A percentile compares a stretch with the other conserved stretches of the same genome.
Conservation (phyloP, 1,140 invertebrate genomes). For the Drosophila seguyi region DNA sequence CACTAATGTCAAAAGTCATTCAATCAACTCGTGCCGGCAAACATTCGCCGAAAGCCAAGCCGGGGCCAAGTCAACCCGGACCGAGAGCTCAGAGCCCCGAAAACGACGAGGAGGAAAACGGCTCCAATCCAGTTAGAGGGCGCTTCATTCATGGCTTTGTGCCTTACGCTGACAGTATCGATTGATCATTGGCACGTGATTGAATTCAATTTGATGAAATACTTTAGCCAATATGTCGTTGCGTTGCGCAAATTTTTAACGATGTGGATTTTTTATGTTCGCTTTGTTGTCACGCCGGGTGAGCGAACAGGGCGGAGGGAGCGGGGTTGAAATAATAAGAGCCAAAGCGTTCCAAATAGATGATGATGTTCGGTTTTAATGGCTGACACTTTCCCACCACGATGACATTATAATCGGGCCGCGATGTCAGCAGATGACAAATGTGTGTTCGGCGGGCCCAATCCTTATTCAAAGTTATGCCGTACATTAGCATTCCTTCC, state of each 20-base stretch:
- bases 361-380: conserved; percentile 57
- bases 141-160: conserved; percentile 75
- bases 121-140: conserved; percentile 34
- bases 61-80: conserved; percentile 17
- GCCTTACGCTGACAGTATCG: conserved; percentile 71
- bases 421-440: conserved; percentile 38
- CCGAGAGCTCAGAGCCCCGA: background rate
- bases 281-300: conserved; percentile 19
- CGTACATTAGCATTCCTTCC: conserved; percentile 46
- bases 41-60: conserved; percentile 8
- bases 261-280: conserved; percentile 44
- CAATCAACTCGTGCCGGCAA: conserved; percentile 60
- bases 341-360: conserved; percentile 53
- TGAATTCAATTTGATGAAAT: conserved; percentile 83
- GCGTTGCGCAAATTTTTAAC: conserved; percentile 63
- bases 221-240: conserved; percentile 74
- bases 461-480: conserved; percentile 30
- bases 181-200: conserved; percentile 83
- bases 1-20: conserved; percentile 82
- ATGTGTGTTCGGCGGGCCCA: conserved; percentile 13
- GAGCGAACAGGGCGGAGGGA: background rate
- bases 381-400: conserved; percentile 30
- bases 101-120: background rate
- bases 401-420: conserved; percentile 54
- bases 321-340: conserved; percentile 19